phyloP scores from a whole-genome alignment of 2,113 vertebrate genomes.

The Menidia beryllina region DNA sequence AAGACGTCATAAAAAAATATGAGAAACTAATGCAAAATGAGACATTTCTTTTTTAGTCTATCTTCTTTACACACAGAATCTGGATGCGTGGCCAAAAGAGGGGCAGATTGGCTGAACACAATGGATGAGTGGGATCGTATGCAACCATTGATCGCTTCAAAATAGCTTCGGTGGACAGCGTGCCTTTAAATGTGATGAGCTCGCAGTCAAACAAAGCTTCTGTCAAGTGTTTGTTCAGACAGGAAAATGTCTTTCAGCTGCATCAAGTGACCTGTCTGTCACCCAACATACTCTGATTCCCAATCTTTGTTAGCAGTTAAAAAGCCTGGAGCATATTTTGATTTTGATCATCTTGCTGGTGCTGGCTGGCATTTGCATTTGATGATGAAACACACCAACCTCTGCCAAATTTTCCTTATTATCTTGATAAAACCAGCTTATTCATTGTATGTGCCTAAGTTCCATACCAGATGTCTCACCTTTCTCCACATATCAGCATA shows the following conservation, averaged over 20 bases:
- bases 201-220: background rate
- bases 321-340: slow-evolving; percentile 2
- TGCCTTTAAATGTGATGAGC: background rate
- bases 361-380: slow-evolving; percentile 14
- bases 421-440: slow-evolving; percentile 23
- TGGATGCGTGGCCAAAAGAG: too few species aligned
- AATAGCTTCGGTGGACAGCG: background rate
- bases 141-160: background rate
- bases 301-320: background rate
- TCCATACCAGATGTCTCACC: background rate
- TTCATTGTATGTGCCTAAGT: slow-evolving; percentile 15
- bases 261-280: background rate
- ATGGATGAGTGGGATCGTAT: background rate
- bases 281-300: slow-evolving; percentile 10
- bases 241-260: background rate
- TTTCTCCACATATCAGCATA: background rate
- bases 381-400: slow-evolving; percentile 18
- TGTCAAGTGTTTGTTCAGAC: background rate
- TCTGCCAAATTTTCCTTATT: background rate
- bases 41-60: too few species aligned
- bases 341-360: background rate
- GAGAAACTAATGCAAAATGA: too few species aligned
- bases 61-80: too few species aligned
- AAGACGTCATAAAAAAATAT: too few species aligned
- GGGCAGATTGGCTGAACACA: background rate